Conservation (phyloP, 2,113 vertebrate species). For the Ciconia boyciana region DNA sequence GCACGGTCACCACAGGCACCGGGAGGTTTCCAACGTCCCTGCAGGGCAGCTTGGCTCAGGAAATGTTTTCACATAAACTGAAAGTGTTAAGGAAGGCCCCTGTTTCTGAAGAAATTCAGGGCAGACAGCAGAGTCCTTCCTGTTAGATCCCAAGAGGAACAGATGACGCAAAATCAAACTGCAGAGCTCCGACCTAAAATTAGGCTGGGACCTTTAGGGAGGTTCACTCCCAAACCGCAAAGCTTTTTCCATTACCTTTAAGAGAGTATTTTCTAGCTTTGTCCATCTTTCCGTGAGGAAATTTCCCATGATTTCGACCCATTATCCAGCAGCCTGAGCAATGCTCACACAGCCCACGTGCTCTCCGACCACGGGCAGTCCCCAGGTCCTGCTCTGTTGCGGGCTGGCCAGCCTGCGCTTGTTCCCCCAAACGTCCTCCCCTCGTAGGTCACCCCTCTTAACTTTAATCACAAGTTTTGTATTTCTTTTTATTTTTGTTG, state of each 20-base stretch:
- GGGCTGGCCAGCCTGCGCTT: neutral
- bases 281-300: neutral
- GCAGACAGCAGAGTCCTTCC: neutral
- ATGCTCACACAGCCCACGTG: fast-evolving
- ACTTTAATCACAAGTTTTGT: neutral
- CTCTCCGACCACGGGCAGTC: neutral
- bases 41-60: neutral
- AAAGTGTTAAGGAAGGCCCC: neutral
- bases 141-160: neutral
- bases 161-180: neutral
- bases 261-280: neutral
- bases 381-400: fast-evolving
- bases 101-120: neutral
- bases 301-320: neutral
- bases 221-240: neutral
- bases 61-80: neutral
- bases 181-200: neutral
- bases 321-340: neutral
- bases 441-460: neutral
- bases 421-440: neutral
- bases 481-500: neutral
- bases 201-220: neutral
- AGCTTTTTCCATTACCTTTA: neutral
- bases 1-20: fast-evolving
- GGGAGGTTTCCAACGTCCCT: neutral